Percentiles rank a stretch among this genome's conserved stretches.
phyloP scores from a whole-genome alignment of 2,797 vertebrate genomes.

The Alcedo quadribrachys region DNA sequence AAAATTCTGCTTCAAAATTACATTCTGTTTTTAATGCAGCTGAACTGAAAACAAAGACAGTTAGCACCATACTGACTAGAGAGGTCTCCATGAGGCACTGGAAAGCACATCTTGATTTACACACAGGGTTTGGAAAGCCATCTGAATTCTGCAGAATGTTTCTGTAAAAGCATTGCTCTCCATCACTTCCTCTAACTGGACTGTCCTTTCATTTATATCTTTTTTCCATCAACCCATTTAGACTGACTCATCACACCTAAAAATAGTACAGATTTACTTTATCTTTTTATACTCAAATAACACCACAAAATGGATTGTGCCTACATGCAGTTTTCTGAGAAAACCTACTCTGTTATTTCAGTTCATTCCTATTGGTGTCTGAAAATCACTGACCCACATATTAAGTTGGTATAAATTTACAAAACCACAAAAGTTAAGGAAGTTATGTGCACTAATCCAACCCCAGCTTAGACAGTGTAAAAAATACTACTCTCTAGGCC shows the following conservation, averaged over 20 bases:
- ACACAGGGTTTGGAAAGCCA: constrained; percentile 21
- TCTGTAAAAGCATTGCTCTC: constrained; percentile 8
- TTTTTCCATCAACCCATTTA: constrained; percentile 47
- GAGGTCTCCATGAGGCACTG: neutral
- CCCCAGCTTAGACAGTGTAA: neutral
- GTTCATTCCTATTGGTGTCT: neutral
- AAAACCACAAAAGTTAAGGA: neutral
- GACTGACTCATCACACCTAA: constrained; percentile 22
- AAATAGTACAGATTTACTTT: constrained; percentile 54
- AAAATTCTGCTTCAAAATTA: neutral
- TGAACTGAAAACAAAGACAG: neutral
- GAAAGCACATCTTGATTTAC: neutral
- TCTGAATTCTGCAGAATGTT: constrained; percentile 23
- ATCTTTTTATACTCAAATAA: constrained; percentile 1
- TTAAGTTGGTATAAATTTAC: neutral
- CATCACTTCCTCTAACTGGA: constrained; percentile 35
- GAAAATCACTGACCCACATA: neutral
- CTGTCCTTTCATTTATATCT: constrained; percentile 29
- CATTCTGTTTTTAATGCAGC: neutral
- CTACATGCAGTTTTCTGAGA: neutral
- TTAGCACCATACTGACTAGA: neutral
- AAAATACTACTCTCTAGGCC: neutral
- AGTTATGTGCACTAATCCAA: neutral
- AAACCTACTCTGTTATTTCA: constrained; percentile 5
- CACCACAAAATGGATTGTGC: constrained; percentile 7